A percentile compares a stretch with the other conserved stretches of the same genome.
phyloP scores from a whole-genome alignment of 1,140 invertebrate species.

The Zaprionus kolodkinae region DNA sequence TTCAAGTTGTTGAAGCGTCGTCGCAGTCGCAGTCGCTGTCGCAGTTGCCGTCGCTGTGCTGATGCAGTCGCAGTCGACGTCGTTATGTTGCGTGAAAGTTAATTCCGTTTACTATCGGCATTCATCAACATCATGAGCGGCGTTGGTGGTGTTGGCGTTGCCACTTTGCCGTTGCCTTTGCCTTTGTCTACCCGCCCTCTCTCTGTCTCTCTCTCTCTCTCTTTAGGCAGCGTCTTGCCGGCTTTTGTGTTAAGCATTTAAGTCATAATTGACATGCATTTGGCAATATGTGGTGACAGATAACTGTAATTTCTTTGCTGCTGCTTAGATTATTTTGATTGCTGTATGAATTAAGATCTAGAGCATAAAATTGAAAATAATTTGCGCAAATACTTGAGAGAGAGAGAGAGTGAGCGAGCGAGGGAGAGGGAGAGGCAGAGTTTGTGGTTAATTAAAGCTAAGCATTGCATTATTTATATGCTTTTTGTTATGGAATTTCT shows the following conservation, averaged over 20 bases:
- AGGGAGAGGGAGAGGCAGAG: background rate
- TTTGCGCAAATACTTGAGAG: too few species aligned
- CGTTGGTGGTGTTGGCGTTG: constrained; percentile 33
- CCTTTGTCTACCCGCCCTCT: background rate
- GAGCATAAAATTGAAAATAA: constrained; percentile 1
- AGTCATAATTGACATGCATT: constrained; percentile 81
- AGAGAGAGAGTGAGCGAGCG: background rate
- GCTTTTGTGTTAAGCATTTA: constrained; percentile 75
- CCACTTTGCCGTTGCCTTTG: constrained; percentile 43
- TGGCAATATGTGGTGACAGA: constrained; percentile 76
- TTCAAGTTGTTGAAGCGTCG: constrained; percentile 65
- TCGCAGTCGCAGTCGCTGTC: constrained; percentile 10
- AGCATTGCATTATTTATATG: background rate
- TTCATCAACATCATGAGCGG: constrained; percentile 77
- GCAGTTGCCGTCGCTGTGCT: background rate
- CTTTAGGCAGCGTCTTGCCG: constrained; percentile 45
- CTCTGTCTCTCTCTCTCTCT: background rate
- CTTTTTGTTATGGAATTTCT: background rate
- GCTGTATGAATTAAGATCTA: background rate
- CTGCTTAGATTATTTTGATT: constrained; percentile 14
- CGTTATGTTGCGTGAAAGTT: constrained; percentile 78
- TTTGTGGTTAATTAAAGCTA: background rate
- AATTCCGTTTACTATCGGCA: constrained; percentile 82
- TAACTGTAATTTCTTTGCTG: constrained; percentile 56
- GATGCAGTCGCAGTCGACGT: constrained; percentile 51